phyloP scores from a whole-genome alignment of 2,797 vertebrate species.

The Pterois miles region DNA sequence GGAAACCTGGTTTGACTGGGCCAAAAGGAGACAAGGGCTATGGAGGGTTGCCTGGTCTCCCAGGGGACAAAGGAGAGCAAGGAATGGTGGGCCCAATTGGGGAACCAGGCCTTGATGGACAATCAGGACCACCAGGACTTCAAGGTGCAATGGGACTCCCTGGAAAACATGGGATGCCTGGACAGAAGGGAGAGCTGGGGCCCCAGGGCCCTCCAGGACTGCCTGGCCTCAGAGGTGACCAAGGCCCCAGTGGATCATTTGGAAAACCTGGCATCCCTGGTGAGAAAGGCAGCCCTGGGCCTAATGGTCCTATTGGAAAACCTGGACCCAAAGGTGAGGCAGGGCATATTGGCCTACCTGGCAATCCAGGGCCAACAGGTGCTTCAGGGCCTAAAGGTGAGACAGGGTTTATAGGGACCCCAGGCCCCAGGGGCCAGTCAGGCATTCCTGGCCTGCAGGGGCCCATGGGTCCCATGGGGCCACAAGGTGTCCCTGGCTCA shows the following conservation, averaged over 20 bases:
- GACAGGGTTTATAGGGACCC: constrained; percentile 88
- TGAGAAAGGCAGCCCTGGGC: constrained; percentile 91
- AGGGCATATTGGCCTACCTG: constrained; percentile 91
- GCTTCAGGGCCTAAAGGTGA: constrained; percentile 90
- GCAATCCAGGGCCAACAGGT: constrained; percentile 89
- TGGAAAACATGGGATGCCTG: constrained; percentile 92
- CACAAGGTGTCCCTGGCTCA: constrained; percentile 91
- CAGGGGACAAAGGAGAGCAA: constrained; percentile 91
- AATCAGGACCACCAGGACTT: constrained; percentile 87
- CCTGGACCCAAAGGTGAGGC: constrained; percentile 93
- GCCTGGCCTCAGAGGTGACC: constrained; percentile 92
- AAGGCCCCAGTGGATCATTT: constrained; percentile 87
- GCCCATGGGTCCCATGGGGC: constrained; percentile 94
- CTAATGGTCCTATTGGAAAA: constrained; percentile 88
- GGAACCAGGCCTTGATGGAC: constrained; percentile 88
- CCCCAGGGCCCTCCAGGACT: constrained; percentile 90
- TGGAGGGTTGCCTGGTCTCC: constrained; percentile 86
- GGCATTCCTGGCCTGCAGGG: constrained; percentile 97
- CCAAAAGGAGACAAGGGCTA: constrained; percentile 93
- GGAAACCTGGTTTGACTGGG: constrained; percentile 92
- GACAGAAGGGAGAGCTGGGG: constrained; percentile 91
- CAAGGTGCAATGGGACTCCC: constrained; percentile 95
- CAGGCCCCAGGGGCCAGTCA: constrained; percentile 92
- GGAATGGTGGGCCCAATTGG: constrained; percentile 89
- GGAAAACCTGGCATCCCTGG: constrained; percentile 94